Evolutionary conservation across 1,140 invertebrate genomes (phyloP), one percentile per base, ranked within the genome.

Genomic region (Pemphigus obesinymphae): DNA sequence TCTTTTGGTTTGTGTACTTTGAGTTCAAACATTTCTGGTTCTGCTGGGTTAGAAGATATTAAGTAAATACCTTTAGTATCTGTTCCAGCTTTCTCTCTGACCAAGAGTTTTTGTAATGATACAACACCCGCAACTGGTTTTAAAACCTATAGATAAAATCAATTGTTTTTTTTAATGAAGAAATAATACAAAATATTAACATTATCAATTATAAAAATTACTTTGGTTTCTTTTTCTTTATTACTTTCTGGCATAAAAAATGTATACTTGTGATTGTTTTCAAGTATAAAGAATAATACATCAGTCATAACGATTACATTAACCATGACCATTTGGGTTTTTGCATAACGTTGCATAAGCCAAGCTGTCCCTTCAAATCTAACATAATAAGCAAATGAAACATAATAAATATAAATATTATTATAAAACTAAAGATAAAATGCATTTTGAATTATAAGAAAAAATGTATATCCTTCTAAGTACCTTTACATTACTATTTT

Each of bases 21-120:
- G 20, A 98, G 88, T 87, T 98, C 96, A 86, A 97, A 97, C 96
- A 98, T 97, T 88, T 97, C 97, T 0, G 96, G 96, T 84, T 94
- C 93, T 1, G 90, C 89, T 0, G 94, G 93, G 86, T 94, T 94
- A 63, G 93, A 94, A 82, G 93, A 94, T 84, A 97, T 96, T 34
- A 97, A 89, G 88, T 97, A 97, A 84, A 97, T 93, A 1, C 94
- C 94, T 2, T 93, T 89, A 11, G 94, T 94, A 84, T 96, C 95
- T 82, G 94, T 92, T 53, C 95, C 95, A 3, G 95, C 95, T 87
- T 97, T 97, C 87, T 97, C 96, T 50, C 96, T 89, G 5, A 98
- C 96, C 55, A 98, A 87, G 66, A 98, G 87, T 85, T 97, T 96
- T 87, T 95, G 94, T 53, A 98, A 89, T 0, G 95, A 95, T 17